Evolutionary conservation across 1,140 invertebrate species (phyloP).

Genomic region (Eumaeus atala): DNA sequence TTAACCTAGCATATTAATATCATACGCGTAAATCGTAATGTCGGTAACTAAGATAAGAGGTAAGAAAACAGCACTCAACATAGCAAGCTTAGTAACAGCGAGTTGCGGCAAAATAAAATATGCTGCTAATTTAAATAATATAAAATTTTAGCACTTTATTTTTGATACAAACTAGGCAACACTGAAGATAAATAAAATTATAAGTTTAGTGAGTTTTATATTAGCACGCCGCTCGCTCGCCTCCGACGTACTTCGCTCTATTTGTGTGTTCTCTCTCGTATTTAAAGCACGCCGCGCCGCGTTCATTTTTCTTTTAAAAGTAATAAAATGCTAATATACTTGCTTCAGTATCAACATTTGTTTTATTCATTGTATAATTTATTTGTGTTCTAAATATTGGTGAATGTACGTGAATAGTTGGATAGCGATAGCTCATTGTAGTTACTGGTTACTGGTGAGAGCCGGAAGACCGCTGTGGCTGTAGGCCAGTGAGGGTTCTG

Average conservation of each 20-base stretch:
- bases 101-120: no score
- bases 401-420: no score
- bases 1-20: no score
- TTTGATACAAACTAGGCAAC: constrained; percentile 7
- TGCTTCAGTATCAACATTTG: not conserved
- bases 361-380: not conserved
- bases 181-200: constrained; percentile 12
- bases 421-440: no score
- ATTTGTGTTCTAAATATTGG: no score
- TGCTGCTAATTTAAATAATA: not conserved
- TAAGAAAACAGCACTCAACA: no score
- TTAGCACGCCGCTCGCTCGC: not conserved
- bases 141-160: constrained; percentile 5
- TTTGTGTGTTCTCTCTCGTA: constrained; percentile 8
- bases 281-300: constrained; percentile 9
- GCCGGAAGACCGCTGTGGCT: no score
- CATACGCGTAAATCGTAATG: no score
- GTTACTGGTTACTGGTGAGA: no score
- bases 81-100: no score
- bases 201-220: constrained; percentile 12
- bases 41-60: no score
- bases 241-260: constrained; percentile 1
- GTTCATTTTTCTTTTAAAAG: constrained; percentile 7
- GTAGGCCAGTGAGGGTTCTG: no score
- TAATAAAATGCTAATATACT: constrained; percentile 10